Percentiles rank a stretch among this genome's conserved stretches.
Evolutionary conservation across 2,113 vertebrate species (phyloP).

Genomic region (Acrocephalus kingi): DNA sequence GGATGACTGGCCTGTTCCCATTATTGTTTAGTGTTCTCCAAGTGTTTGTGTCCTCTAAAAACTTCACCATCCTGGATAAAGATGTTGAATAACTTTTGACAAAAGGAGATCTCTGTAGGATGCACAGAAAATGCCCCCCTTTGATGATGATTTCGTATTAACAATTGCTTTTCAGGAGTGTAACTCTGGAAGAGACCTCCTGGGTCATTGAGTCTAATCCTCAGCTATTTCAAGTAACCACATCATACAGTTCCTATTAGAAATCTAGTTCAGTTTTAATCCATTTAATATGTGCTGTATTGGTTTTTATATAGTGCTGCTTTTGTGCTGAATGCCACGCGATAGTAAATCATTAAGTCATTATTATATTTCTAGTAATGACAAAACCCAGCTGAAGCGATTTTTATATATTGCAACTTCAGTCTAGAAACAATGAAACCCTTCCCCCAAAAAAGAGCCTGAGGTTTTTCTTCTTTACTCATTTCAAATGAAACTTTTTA

Average conservation of each 20-base stretch:
- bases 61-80: slow-evolving; percentile 19
- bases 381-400: slow-evolving; percentile 28
- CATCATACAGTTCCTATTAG: slow-evolving; percentile 40
- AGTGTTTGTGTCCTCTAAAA: not conserved
- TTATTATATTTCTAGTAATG: slow-evolving; percentile 56
- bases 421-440: slow-evolving; percentile 30
- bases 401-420: slow-evolving; percentile 20
- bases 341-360: slow-evolving; percentile 39
- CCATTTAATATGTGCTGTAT: slow-evolving; percentile 34
- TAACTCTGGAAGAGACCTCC: slow-evolving; percentile 47
- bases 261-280: slow-evolving; percentile 54
- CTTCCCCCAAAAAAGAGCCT: not conserved
- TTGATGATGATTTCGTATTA: slow-evolving; percentile 34
- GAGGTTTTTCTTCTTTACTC: slow-evolving; percentile 24
- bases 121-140: not conserved
- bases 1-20: not conserved
- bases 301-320: slow-evolving; percentile 20
- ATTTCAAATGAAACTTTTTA: slow-evolving; percentile 14
- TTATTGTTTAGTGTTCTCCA: slow-evolving; percentile 15
- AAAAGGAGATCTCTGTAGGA: slow-evolving; percentile 12
- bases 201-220: slow-evolving; percentile 38
- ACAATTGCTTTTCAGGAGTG: slow-evolving; percentile 47
- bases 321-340: slow-evolving; percentile 48
- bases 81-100: slow-evolving; percentile 23
- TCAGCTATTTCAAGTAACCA: slow-evolving; percentile 40